These are phyloP conservation scores for Choloepus hoffmanni DNA, from an alignment of 2,113 vertebrate genomes.

Conservation along the genomic window DNA sequence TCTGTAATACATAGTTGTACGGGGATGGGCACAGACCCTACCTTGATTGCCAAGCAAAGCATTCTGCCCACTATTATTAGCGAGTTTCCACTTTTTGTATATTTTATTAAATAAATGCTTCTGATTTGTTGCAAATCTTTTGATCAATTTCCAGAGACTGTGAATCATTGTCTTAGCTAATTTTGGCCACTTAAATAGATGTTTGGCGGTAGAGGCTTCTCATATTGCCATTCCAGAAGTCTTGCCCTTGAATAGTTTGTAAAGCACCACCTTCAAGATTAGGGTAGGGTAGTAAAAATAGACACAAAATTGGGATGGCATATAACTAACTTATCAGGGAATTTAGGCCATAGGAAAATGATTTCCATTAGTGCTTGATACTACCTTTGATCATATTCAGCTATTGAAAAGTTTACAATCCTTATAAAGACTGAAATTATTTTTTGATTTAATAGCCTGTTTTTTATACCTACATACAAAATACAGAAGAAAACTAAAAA, in stretches of 20 bases:
- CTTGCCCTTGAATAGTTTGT: background rate
- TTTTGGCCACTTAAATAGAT: background rate
- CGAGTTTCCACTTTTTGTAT: background rate
- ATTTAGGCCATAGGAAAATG: background rate
- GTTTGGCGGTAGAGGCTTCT: background rate
- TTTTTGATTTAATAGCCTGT: background rate
- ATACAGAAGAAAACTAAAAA: conserved; percentile 19
- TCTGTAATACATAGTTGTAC: background rate
- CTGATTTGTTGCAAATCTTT: conserved; percentile 5
- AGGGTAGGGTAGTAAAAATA: background rate
- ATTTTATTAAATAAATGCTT: conserved; percentile 20
- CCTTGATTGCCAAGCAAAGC: background rate
- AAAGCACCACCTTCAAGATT: background rate
- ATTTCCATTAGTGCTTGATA: background rate
- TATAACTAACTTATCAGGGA: background rate
- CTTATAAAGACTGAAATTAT: conserved; percentile 24
- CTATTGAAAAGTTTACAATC: background rate
- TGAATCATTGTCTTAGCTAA: background rate
- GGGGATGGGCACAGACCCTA: background rate
- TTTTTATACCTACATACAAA: background rate
- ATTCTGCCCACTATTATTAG: background rate
- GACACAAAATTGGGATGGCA: background rate
- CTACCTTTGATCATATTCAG: background rate
- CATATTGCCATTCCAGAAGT: background rate
- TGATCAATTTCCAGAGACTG: background rate